Conservation (phyloP, 1,140 invertebrate species). For the Teleopsis dalmanni region DNA sequence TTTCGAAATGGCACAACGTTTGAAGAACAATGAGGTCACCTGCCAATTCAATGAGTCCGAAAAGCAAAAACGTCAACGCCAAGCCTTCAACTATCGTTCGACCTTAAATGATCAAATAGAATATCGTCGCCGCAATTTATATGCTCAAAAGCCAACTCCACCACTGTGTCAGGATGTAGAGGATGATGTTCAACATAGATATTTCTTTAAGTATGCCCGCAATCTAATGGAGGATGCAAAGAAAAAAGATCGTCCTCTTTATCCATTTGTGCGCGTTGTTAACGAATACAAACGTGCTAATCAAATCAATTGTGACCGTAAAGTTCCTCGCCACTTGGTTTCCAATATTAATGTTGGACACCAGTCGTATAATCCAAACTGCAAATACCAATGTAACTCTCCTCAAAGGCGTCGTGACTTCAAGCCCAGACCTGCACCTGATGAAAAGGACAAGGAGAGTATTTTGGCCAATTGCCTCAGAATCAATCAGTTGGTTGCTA, state of each 20-base stretch:
- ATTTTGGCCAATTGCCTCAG: conserved; percentile 13
- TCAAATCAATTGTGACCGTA: conserved; percentile 13
- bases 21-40: conserved; percentile 14
- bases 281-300: conserved; percentile 16
- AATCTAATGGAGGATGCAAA: conserved; percentile 30
- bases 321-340: conserved; percentile 11
- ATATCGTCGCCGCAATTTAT: neutral
- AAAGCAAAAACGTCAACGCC: neutral
- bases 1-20: conserved; percentile 14
- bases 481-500: conserved; percentile 8
- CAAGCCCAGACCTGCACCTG: no score
- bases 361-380: neutral
- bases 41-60: conserved; percentile 6
- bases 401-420: no score
- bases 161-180: neutral
- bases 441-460: neutral
- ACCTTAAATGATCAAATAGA: conserved; percentile 8
- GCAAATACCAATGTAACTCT: neutral
- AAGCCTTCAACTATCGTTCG: conserved; percentile 1
- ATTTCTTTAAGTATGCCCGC: conserved; percentile 36
- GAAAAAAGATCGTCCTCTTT: conserved; percentile 23
- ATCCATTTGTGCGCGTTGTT: conserved; percentile 31
- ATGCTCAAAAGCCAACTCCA: neutral
- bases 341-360: conserved; percentile 5
- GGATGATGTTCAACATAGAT: conserved; percentile 19